Conservation (phyloP, 2,113 vertebrate species). For the Tetraodon nigroviridis region DNA sequence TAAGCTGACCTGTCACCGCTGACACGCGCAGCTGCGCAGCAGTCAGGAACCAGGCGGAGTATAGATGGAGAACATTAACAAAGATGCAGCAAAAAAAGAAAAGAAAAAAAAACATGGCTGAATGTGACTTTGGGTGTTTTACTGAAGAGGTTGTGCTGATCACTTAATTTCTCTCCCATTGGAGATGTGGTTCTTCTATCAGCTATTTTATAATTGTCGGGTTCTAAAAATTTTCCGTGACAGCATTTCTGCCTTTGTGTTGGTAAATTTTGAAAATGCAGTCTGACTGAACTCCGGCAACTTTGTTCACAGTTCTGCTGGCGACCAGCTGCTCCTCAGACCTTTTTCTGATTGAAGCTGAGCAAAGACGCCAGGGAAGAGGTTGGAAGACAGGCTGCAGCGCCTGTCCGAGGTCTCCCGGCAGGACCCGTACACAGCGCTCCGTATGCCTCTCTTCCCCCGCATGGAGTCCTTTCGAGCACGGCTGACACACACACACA, state of each 20-base stretch:
- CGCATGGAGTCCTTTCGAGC: conserved; percentile 40
- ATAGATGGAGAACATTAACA: conserved; percentile 39
- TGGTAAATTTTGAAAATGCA: background rate
- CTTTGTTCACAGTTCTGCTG: background rate
- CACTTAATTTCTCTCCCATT: background rate
- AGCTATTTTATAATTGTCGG: too few relatives aligned
- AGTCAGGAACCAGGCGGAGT: conserved; percentile 29
- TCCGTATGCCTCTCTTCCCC: conserved; percentile 32
- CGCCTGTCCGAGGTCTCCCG: conserved; percentile 55
- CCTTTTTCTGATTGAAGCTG: conserved; percentile 26
- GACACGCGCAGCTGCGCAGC: conserved; percentile 56
- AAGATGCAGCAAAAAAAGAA: conserved; percentile 26
- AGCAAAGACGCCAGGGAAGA: conserved; percentile 45
- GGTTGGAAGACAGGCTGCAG: conserved; percentile 57
- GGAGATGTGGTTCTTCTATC: background rate
- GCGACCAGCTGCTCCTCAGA: conserved; percentile 33
- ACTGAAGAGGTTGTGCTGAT: conserved; percentile 19
- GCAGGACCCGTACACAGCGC: conserved; percentile 52
- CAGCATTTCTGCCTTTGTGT: too few relatives aligned
- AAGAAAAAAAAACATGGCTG: conserved; percentile 7
- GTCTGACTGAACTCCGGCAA: too few relatives aligned
- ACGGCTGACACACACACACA: conserved; percentile 13
- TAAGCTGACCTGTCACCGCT: conserved; percentile 63
- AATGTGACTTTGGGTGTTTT: conserved; percentile 26
- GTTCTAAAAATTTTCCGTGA: too few relatives aligned